Base-by-base conservation (phyloP, 2,113 vertebrate species). In the Centrocercus urophasianus region DNA sequence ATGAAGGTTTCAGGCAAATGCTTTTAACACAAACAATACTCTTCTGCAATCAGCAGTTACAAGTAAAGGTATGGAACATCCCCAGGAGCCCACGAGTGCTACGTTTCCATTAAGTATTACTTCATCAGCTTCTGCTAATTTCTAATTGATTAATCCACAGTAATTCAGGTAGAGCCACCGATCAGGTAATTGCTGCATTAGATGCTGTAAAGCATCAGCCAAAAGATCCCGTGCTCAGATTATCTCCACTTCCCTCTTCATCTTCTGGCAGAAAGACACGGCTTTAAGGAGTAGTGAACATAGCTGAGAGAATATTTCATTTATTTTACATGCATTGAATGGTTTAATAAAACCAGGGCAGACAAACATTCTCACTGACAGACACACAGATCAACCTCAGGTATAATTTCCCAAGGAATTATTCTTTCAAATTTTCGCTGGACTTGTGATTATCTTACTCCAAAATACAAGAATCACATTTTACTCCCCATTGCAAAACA, bases 31-130 rank as follows among this genome's bases (percentile, higher is more conserved):
- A 82, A 93, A 65, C 28, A 88, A 72, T 57, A 72, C 28, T 85
- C 36, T 48, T 50, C 10, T 0, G 84, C 66, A 70, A 56, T 75
- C 77, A 81, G 76, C 80, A 60, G 63, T 48, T 69, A 85, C 47
- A 78, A 77, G 21, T 22, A n/a, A 79, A 91, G 75, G 90, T 77
- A 59, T 83, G 66, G 88, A 91, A 93, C 66, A 80, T 36, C 78
- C 66, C 71, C 40, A 76, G 24, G 63, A 89, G 40, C 43, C 45
- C 89, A 75, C 17, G 43, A 64, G 8, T 13, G 13, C 32, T 52
- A 47, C 17, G 24, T n/a, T 42, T 89, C 59, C 61, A 67, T 75
- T 81, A 80, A 80, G 17, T 38, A 80, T 66, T 65, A 73, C 79
- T 83, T 77, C 69, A 83, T 59, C 63, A 83, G 7, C 36, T 76